Conservation (phyloP, 2,113 vertebrate genomes). For the Leptosomus discolor region DNA sequence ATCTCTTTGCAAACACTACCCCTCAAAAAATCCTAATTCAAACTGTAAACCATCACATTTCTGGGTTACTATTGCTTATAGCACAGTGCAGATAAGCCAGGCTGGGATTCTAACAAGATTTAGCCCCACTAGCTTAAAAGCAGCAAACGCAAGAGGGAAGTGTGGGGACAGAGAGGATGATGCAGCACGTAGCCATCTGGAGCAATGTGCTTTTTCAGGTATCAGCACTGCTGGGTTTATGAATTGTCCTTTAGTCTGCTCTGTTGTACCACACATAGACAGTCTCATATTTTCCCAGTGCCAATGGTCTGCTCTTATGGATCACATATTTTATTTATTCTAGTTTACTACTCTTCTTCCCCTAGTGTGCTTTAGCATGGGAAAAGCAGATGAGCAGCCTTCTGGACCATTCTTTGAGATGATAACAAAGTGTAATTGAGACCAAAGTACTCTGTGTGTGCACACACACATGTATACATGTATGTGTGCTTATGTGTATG, state of each 20-base stretch:
- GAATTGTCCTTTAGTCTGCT: neutral
- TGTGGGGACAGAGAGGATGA: neutral
- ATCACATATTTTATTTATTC: neutral
- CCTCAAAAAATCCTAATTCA: neutral
- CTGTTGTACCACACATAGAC: neutral
- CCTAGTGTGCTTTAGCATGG: neutral
- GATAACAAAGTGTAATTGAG: neutral
- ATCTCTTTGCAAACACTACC: neutral
- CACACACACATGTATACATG: too few species aligned
- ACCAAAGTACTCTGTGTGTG: neutral
- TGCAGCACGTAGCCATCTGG: neutral
- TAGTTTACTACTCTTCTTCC: neutral
- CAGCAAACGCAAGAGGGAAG: neutral
- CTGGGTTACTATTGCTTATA: neutral
- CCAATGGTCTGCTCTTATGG: neutral
- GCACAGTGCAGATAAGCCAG: neutral
- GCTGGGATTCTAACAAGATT: neutral
- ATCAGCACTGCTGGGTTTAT: neutral
- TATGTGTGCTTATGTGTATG: neutral
- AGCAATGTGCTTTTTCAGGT: neutral
- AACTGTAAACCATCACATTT: neutral
- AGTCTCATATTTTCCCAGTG: too few species aligned
- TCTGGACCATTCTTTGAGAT: neutral
- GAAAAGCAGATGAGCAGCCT: neutral
- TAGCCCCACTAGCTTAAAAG: neutral